A percentile compares a stretch with the other conserved stretches of the same genome.
Evolutionary conservation across 1,140 invertebrate genomes (phyloP).

Genomic region (Anthonomus grandis): DNA sequence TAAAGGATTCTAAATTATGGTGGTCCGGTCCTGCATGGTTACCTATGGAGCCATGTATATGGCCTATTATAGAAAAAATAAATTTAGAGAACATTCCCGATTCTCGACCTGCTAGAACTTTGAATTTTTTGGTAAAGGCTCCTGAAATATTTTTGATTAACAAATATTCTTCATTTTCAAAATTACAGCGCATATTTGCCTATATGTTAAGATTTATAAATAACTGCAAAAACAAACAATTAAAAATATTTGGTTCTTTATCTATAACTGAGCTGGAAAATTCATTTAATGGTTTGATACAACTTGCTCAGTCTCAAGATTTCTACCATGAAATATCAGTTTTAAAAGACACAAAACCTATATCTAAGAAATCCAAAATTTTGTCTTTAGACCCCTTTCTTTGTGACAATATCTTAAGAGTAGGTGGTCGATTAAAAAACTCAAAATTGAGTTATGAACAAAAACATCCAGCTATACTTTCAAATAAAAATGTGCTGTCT

Average conservation of each 20-base stretch:
- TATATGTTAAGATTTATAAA: slow-evolving; percentile 11
- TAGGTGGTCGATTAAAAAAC: slow-evolving; percentile 45
- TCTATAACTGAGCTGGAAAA: slow-evolving; percentile 4
- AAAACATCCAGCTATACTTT: slow-evolving; percentile 40
- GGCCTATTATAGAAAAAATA: neutral
- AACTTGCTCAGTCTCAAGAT: neutral
- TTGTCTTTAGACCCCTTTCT: slow-evolving; percentile 43
- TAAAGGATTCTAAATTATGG: slow-evolving; percentile 1
- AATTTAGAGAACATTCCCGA: neutral
- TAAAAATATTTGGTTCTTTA: neutral
- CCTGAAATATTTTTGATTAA: neutral
- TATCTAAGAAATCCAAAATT: neutral
- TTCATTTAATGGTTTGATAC: neutral
- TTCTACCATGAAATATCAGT: slow-evolving; percentile 9
- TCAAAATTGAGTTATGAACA: slow-evolving; percentile 30
- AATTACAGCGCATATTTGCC: slow-evolving; percentile 7
- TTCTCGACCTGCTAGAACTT: neutral
- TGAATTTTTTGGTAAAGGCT: neutral
- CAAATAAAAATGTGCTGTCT: slow-evolving; percentile 5
- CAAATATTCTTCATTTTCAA: neutral
- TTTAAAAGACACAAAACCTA: neutral
- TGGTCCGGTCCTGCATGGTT: slow-evolving; percentile 22
- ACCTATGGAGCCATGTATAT: neutral
- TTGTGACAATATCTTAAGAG: slow-evolving; percentile 44
- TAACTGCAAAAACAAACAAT: neutral